Evolutionary conservation across 2,888 invertebrate genomes (phyloP), one percentile per base, ranked within the genome.

Genomic region (Oligia fasciuncula): DNA sequence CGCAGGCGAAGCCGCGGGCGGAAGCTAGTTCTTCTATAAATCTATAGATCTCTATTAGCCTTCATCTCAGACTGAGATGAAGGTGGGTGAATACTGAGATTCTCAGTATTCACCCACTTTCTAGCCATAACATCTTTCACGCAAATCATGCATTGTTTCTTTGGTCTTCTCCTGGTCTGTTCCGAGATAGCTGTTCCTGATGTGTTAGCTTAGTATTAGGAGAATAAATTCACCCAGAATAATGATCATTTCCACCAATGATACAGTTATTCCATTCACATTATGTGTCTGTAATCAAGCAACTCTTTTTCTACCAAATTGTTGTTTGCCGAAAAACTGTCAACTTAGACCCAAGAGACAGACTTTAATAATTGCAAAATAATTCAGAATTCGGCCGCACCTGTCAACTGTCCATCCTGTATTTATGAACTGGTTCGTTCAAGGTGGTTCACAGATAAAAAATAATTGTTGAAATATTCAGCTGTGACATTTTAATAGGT

Each of bases 331-430:
- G 63, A 60, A 70, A 51, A 69, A 49, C 40, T 54, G 57, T 49
- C 51, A 19, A 13, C 57, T 54, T 49, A 70, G 14, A 17, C 85
- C 70, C 82, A 63, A 57, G 85, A 62, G 85, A 81, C 35, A n/a
- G 6, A 40, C 2, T 77, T 86, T 73, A 80, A 75, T 84, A 40
- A 85, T 87, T 87, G 74, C 67, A 73, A 81, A 87, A 86, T 77
- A 75, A 75, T 81, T 75, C 66, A 66, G 54, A 72, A 73, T 60
- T 63, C 19, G 40, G 63, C 74, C 69, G 49, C 81, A 71, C 40
- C 75, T 80, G 80, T 79, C 80, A 63, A 23, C 29, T 57, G 69
- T 57, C 29, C 81, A 87, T 86, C 87, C 66, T n/a, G 49, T 43
- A 66, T 74, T 69, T 4, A 70, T 65, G 49, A 72, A 87, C 87